Percentiles rank a stretch among this genome's conserved stretches.
Evolutionary conservation across 1,140 invertebrate species (phyloP).

Genomic region (Drosophila azteca): DNA sequence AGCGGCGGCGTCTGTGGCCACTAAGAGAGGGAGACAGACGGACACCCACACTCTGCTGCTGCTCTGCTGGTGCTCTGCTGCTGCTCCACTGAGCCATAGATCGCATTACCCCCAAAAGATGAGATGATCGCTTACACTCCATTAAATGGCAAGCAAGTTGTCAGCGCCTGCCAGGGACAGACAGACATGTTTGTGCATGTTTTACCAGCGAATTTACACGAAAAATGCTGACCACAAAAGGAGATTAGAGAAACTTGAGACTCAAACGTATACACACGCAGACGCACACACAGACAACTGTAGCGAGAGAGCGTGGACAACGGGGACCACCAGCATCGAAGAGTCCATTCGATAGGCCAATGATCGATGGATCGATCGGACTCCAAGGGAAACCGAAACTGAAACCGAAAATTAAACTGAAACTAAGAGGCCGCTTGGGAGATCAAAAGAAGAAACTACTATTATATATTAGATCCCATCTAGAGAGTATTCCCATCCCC

Average conservation of each 20-base stretch:
- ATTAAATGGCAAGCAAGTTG: constrained; percentile 38
- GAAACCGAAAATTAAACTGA: constrained; percentile 34
- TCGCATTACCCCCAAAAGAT: constrained; percentile 9
- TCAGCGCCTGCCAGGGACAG: constrained; percentile 10
- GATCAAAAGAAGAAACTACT: background rate
- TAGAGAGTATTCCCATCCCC: background rate
- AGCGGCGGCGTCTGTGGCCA: too few relatives aligned
- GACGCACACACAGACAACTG: constrained; percentile 16
- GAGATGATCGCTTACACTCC: constrained; percentile 15
- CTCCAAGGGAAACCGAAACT: constrained; percentile 1
- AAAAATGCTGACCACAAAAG: constrained; percentile 58
- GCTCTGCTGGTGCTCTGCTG: constrained; percentile 3
- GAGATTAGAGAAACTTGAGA: constrained; percentile 67
- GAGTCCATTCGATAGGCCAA: constrained; percentile 19
- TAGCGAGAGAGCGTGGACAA: background rate
- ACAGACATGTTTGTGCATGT: constrained; percentile 36
- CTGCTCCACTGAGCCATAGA: constrained; percentile 18
- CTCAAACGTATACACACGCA: constrained; percentile 33
- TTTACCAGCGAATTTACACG: constrained; percentile 72
- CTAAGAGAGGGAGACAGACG: too few relatives aligned
- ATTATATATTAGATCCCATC: too few relatives aligned
- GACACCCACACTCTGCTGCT: too few relatives aligned
- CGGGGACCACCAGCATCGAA: constrained; percentile 51
- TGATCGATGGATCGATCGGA: constrained; percentile 30
- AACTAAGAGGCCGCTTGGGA: too few relatives aligned